Base-by-base conservation (phyloP, 2,797 vertebrate species). In the Artibeus jamaicensis region DNA sequence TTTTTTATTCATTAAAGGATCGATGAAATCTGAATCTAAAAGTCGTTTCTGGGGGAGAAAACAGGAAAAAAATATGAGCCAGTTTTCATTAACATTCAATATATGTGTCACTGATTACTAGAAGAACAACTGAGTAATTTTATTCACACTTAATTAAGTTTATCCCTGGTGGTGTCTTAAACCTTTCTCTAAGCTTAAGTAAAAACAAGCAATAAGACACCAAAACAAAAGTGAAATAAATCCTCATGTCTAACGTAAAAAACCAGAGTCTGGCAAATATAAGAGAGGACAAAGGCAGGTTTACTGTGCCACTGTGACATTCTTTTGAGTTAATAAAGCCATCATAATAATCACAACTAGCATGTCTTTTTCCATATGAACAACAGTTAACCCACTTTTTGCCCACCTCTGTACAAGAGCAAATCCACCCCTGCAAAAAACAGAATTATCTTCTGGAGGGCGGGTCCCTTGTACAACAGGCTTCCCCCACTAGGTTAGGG, bases 1-100 rank as follows among this genome's bases (percentile, higher is more conserved):
- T 98, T 99, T 99, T 97, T 99, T 99, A 93, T 98, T 98, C 88
- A 99, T 98, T 98, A 99, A 97, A 48, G 99, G 99, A 97, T 99
- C 98, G 2, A 99, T 99, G 97, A 99, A 99, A 93, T 99, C 98
- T 7, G 98, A 98, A 95, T 98, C 98, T 78, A 98, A 96, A 97
- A 94, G 98, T 18, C 98, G 98, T 97, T 99, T 99, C 99, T 99
- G 97, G 39, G 6, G 46, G 21, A n/a, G 50, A 34, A 57, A 76
- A 9, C 44, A 73, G 32, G 39, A 50, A 79, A 76, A 62, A 62
- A 67, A 83, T 83, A 55, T 79, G 26, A 92, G 67, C 53, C 57
- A 86, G 6, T 83, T 37, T 68, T 55, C 48, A 84, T n/a, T 34
- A 89, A 95, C 83, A 76, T 65, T 83, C 74, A 91, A 71, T 44